Conservation (phyloP, 1,140 invertebrate genomes). For the Chironomus striatipennis region DNA sequence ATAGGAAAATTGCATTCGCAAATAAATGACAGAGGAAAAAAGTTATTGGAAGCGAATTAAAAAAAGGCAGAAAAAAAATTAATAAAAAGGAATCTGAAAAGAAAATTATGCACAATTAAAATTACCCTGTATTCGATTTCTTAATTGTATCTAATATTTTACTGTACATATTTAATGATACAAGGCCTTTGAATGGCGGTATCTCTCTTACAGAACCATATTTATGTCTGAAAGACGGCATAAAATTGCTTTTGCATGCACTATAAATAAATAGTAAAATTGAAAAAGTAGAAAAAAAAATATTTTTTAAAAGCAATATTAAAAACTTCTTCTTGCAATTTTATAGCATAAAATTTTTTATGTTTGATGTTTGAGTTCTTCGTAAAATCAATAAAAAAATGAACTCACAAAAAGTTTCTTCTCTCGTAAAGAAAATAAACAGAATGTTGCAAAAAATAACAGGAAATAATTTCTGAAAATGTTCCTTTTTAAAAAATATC, state of each 20-base stretch:
- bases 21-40: neutral
- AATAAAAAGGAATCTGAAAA: neutral
- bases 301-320: neutral
- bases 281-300: constrained; percentile 6
- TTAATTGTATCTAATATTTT: constrained; percentile 17
- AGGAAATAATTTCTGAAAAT: no score
- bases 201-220: constrained; percentile 5
- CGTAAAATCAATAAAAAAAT: no score
- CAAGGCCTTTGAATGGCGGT: neutral
- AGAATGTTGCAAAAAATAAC: no score
- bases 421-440: no score
- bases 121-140: constrained; percentile 17
- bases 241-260: constrained; percentile 22
- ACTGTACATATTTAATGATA: neutral
- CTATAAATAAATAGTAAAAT: neutral
- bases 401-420: no score
- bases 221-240: constrained; percentile 10
- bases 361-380: no score
- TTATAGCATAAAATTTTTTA: neutral
- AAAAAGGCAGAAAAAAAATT: neutral
- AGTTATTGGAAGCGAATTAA: neutral
- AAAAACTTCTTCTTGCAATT: neutral
- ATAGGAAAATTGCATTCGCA: neutral
- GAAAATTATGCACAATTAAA: neutral
- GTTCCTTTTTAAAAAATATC: no score